These are phyloP conservation scores for Antitype chi DNA, from an alignment of 2,888 invertebrate genomes.

Conservation along the genomic window DNA sequence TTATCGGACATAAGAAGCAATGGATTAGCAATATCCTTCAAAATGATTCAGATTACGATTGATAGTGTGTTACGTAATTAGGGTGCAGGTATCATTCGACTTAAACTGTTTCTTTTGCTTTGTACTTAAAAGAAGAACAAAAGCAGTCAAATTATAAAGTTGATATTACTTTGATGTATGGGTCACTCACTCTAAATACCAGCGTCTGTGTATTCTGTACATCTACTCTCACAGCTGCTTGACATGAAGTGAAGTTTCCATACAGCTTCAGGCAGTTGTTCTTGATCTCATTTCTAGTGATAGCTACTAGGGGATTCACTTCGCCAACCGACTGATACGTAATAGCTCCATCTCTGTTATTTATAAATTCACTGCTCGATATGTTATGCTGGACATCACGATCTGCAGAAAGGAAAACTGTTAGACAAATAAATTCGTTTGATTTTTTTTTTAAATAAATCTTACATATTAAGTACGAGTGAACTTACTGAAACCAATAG, in stretches of 20 bases:
- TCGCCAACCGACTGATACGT: slow-evolving; percentile 98
- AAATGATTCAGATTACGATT: no score
- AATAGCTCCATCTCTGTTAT: slow-evolving; percentile 97
- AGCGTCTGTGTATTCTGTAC: slow-evolving; percentile 98
- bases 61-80: no score
- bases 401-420: slow-evolving; percentile 90
- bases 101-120: background rate
- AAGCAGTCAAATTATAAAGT: background rate
- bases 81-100: background rate
- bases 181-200: slow-evolving; percentile 93
- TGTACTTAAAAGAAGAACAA: background rate
- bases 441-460: background rate
- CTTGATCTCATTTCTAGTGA: slow-evolving; percentile 96
- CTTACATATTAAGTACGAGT: background rate
- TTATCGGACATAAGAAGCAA: no score
- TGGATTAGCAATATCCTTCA: no score
- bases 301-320: slow-evolving; percentile 96
- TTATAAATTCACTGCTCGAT: slow-evolving; percentile 94
- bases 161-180: background rate
- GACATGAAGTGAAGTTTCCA: slow-evolving; percentile 98
- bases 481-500: slow-evolving; percentile 96
- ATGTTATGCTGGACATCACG: slow-evolving; percentile 98
- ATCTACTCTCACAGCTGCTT: slow-evolving; percentile 95
- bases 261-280: slow-evolving; percentile 97
- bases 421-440: background rate